Evolutionary conservation across 2,888 invertebrate genomes (phyloP).

Genomic region (Teleiodes luculella): DNA sequence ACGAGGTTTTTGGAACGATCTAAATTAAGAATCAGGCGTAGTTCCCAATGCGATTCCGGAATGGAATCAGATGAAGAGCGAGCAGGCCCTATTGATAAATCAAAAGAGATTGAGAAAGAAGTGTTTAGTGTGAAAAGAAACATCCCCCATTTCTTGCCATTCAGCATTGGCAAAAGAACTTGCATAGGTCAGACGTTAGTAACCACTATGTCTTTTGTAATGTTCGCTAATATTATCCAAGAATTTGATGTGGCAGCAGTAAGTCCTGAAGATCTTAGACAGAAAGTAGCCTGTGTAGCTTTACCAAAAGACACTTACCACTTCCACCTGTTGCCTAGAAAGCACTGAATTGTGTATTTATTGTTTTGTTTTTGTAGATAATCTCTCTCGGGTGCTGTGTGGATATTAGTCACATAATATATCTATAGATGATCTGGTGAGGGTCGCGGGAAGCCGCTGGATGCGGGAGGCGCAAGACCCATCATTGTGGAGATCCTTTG

Average conservation of each 20-base stretch:
- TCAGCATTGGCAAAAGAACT: constrained; percentile 91
- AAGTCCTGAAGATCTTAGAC: constrained; percentile 71
- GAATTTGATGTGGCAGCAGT: constrained; percentile 82
- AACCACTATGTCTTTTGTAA: constrained; percentile 85
- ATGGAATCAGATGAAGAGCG: constrained; percentile 74
- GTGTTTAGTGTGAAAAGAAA: constrained; percentile 69
- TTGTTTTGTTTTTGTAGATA: constrained; percentile 27
- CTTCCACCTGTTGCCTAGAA: constrained; percentile 78
- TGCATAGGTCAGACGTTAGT: constrained; percentile 91
- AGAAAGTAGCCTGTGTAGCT: constrained; percentile 84
- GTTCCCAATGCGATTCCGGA: constrained; percentile 76
- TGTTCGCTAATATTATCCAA: constrained; percentile 85
- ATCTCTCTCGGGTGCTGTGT: constrained; percentile 21
- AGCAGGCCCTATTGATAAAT: constrained; percentile 38
- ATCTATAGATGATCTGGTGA: neutral
- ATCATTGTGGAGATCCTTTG: no score
- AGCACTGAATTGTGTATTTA: constrained; percentile 38
- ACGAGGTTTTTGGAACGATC: constrained; percentile 82
- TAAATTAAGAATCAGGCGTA: constrained; percentile 53
- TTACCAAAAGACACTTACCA: constrained; percentile 85
- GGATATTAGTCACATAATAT: neutral
- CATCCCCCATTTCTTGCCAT: constrained; percentile 87
- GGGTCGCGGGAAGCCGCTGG: no score
- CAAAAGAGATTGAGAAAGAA: constrained; percentile 52
- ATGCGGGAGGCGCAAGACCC: no score